A percentile compares a stretch with the other conserved stretches of the same genome.
Conservation (phyloP, 2,888 invertebrate genomes). For the Oegoconia quadripuncta region DNA sequence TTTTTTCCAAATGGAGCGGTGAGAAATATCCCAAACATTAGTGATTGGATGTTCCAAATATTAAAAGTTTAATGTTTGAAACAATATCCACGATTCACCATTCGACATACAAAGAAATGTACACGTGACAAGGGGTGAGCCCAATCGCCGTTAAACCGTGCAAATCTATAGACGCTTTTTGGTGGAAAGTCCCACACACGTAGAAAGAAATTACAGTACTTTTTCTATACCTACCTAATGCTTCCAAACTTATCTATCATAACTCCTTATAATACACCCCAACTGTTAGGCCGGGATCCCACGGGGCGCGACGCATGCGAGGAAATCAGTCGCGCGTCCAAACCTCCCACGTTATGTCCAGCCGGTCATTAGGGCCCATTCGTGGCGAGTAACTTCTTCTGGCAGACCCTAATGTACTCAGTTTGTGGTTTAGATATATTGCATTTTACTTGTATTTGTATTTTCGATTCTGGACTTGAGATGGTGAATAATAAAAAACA, state of each 20-base stretch:
- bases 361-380: conserved; percentile 65
- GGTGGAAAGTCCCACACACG: neutral
- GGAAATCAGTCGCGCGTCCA: conserved; percentile 53
- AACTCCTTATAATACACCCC: conserved; percentile 42
- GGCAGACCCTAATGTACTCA: conserved; percentile 35
- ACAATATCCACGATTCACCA: too few species aligned
- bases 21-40: too few species aligned
- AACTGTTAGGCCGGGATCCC: conserved; percentile 30
- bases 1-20: too few species aligned
- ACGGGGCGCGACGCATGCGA: conserved; percentile 38
- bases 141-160: too few species aligned
- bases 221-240: neutral
- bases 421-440: conserved; percentile 14
- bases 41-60: too few species aligned
- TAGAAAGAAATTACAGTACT: neutral
- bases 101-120: too few species aligned
- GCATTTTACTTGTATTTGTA: neutral
- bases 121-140: too few species aligned
- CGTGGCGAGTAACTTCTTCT: conserved; percentile 49
- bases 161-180: too few species aligned
- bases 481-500: too few species aligned
- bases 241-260: conserved; percentile 29
- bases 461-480: too few species aligned
- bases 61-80: too few species aligned
- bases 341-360: conserved; percentile 47